Conservation (phyloP, 2,888 invertebrate genomes). For the Limnephilus auricula region DNA sequence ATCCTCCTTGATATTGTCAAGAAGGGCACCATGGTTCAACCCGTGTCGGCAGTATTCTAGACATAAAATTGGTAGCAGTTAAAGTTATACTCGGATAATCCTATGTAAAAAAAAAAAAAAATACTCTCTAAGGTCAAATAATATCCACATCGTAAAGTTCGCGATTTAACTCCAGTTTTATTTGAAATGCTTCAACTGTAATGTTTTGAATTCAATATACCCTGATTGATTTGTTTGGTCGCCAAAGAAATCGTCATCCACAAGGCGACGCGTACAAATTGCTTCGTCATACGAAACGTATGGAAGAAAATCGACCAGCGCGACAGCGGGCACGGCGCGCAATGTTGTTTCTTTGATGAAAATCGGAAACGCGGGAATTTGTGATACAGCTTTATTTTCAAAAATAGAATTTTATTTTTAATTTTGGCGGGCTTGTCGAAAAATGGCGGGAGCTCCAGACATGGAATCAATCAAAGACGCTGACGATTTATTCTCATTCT, state of each 20-base stretch:
- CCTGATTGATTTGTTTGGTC: conserved; percentile 38
- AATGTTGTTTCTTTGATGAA: conserved; percentile 51
- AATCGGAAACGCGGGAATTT: conserved; percentile 51
- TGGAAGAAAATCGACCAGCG: conserved; percentile 37
- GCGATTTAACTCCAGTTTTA: conserved; percentile 3
- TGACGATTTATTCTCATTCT: background rate
- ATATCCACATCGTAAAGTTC: background rate
- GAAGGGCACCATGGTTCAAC: no score
- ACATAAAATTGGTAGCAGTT: no score
- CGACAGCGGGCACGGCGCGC: background rate
- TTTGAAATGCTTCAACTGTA: conserved; percentile 11
- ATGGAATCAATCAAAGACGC: conserved; percentile 38
- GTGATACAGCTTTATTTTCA: conserved; percentile 43
- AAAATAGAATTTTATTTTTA: conserved; percentile 49
- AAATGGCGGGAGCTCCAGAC: conserved; percentile 30
- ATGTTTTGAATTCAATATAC: conserved; percentile 38
- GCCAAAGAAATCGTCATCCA: conserved; percentile 33
- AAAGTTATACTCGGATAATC: no score
- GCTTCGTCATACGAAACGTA: conserved; percentile 43
- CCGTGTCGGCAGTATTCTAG: no score
- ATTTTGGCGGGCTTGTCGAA: conserved; percentile 37
- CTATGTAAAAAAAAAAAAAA: background rate
- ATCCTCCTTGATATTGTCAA: no score
- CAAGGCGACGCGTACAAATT: conserved; percentile 45
- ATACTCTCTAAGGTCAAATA: background rate